Base-by-base conservation (phyloP, 1,140 invertebrate species). In the Drosophila saltans region DNA sequence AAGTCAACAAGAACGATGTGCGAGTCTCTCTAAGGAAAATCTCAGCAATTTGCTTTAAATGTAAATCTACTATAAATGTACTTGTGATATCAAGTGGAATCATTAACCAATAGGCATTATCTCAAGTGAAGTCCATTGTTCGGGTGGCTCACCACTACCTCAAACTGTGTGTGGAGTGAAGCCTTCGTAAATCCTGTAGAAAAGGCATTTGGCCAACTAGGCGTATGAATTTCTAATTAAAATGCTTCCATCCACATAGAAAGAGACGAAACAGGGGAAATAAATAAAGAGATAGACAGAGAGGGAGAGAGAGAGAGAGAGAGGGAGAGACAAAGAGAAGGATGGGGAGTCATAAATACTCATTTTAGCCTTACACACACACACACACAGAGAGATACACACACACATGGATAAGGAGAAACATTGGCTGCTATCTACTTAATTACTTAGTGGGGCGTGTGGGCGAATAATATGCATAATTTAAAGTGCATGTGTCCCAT, bases 401-500 rank as follows among this genome's bases (percentile, higher is more conserved):
- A 69, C 41, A 36, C 69, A 59, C 58, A 75, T 55, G 40, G 52
- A 40, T 56, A 55, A 26, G 36, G 28, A n/a, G 57, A 30, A 59
- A 78, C 69, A 78, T 72, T 71, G 77, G 60, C 68, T 68, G 83
- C 80, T 83, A 83, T 83, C 80, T 88, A 77, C 84, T 88, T 88
- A 88, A 89, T 88, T 88, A 88, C 84, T 86, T 83, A 81, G 80
- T 83, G 67, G 75, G 70, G 39, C 63, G 58, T 52, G 55, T 66
- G 80, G 62, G 75, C 56, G 67, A 72, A 80, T 83, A 69, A 80
- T 83, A 76, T 86, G 84, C 80, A 89, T 89, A 83, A 86, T 86
- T 89, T 86, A 86, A 89, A 89, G 83, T 89, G 83, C 83, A 88
- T 88, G 75, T 86, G 75, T 80, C 66, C 81, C 80, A 45, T 67